Conservation (phyloP, 2,797 vertebrate genomes). For the Epinephelus awoara region DNA sequence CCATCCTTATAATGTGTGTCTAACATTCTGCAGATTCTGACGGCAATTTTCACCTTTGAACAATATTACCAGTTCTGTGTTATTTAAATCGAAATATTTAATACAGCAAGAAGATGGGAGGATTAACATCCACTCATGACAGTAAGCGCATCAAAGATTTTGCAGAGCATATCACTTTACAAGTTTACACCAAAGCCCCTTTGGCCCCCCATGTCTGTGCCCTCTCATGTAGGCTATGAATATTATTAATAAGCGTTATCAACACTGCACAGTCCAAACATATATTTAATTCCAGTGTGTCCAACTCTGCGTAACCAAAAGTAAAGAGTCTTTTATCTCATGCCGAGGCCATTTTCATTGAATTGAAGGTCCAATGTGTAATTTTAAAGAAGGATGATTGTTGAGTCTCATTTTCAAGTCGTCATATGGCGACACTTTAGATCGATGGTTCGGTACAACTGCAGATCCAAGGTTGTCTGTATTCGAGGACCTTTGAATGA, state of each 20-base stretch:
- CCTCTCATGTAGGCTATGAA: conserved; percentile 39
- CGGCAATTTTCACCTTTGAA: conserved; percentile 21
- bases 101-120: conserved; percentile 58
- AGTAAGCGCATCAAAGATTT: conserved; percentile 76
- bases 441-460: too few relatives aligned
- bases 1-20: background rate
- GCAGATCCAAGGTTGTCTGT: too few relatives aligned
- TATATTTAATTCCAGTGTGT: conserved; percentile 22
- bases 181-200: conserved; percentile 59
- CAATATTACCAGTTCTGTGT: conserved; percentile 44
- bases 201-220: conserved; percentile 41
- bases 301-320: conserved; percentile 33
- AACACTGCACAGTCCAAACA: conserved; percentile 40
- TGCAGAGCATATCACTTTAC: conserved; percentile 65
- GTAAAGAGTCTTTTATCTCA: conserved; percentile 37
- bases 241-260: conserved; percentile 44
- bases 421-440: too few relatives aligned
- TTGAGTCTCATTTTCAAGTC: too few relatives aligned
- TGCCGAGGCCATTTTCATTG: conserved; percentile 30
- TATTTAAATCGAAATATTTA: conserved; percentile 70
- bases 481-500: too few relatives aligned
- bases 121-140: conserved; percentile 71
- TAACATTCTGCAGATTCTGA: conserved; percentile 5
- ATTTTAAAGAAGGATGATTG: too few relatives aligned
- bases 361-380: conserved; percentile 7